phyloP scores from a whole-genome alignment of 1,140 invertebrate genomes.

The Panulirus ornatus region DNA sequence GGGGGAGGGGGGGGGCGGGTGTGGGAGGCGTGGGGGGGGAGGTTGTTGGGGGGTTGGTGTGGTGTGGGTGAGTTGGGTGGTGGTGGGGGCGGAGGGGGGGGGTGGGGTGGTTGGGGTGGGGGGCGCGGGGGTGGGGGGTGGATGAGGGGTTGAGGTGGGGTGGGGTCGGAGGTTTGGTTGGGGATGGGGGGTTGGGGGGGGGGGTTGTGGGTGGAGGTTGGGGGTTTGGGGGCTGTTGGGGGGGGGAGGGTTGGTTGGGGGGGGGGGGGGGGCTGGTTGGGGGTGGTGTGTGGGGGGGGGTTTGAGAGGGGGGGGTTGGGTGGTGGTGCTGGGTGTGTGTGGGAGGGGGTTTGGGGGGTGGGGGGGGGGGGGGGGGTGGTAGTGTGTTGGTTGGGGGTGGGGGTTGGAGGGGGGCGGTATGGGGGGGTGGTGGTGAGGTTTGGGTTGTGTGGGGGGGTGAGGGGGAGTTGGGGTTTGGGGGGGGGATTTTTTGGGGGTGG shows the following conservation, averaged over 20 bases:
- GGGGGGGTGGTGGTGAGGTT: too few species aligned
- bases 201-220: not conserved
- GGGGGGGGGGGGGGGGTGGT: not conserved
- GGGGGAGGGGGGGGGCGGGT: not conserved
- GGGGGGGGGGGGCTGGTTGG: too few species aligned
- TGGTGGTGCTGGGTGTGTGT: not conserved
- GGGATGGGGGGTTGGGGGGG: not conserved
- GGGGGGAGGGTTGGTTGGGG: not conserved
- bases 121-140: not conserved
- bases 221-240: not conserved
- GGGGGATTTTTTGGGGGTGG: too few species aligned
- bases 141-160: not conserved
- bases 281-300: not conserved
- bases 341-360: too few species aligned
- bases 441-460: too few species aligned
- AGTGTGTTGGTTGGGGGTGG: not conserved
- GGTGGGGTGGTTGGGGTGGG: not conserved
- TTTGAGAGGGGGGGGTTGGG: not conserved
- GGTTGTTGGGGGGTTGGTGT: not conserved
- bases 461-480: too few species aligned
- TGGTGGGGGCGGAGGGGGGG: constrained; percentile 4
- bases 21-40: not conserved
- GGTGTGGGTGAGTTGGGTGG: not conserved
- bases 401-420: not conserved
- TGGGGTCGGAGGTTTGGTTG: not conserved